Conservation (phyloP, 2,888 invertebrate genomes). For the Nowickia ferox region DNA sequence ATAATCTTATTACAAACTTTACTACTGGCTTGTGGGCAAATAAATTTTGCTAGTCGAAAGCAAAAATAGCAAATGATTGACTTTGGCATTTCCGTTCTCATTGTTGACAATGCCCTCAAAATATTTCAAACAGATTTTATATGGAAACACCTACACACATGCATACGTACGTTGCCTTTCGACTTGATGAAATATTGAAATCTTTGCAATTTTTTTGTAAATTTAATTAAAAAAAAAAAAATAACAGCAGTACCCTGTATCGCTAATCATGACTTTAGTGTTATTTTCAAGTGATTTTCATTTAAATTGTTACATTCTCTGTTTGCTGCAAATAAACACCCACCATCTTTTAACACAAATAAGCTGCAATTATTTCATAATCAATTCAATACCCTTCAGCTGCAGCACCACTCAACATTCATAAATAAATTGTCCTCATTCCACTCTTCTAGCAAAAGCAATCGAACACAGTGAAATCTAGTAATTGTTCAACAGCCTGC, state of each 20-base stretch:
- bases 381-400: constrained; percentile 58
- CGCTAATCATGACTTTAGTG: background rate
- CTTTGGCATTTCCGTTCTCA: too few relatives aligned
- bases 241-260: background rate
- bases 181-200: too few relatives aligned
- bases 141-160: too few relatives aligned
- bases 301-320: background rate
- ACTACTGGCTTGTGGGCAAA: too few relatives aligned
- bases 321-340: background rate
- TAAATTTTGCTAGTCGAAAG: too few relatives aligned
- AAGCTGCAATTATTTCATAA: constrained; percentile 46
- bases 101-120: too few relatives aligned
- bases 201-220: too few relatives aligned
- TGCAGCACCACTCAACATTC: constrained; percentile 49
- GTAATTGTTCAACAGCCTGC: constrained; percentile 52
- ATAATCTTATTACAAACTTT: too few relatives aligned
- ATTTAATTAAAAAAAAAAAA: background rate
- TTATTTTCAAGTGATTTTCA: constrained; percentile 1
- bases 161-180: too few relatives aligned
- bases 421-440: constrained; percentile 51
- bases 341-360: constrained; percentile 6
- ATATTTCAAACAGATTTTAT: too few relatives aligned
- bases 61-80: too few relatives aligned
- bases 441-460: constrained; percentile 35
- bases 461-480: constrained; percentile 15